Conservation (phyloP, 1,140 invertebrate genomes). For the Rhyacophila brunnea region DNA sequence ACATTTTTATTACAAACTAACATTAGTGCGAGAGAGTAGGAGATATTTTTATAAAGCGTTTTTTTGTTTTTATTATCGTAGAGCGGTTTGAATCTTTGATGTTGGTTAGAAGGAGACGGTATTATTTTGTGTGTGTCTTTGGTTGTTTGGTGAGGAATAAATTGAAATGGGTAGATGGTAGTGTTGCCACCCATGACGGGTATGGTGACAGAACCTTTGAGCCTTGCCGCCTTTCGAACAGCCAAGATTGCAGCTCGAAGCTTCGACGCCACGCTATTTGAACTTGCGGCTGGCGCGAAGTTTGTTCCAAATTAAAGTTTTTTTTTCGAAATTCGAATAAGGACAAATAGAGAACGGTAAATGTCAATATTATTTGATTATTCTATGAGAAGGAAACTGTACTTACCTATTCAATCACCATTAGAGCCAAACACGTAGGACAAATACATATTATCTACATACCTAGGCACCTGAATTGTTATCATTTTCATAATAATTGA, state of each 20-base stretch:
- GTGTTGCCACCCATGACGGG: constrained; percentile 65
- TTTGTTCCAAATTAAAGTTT: too few relatives aligned
- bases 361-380: too few relatives aligned
- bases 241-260: constrained; percentile 6
- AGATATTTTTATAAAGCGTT: constrained; percentile 13
- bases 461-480: too few relatives aligned
- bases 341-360: too few relatives aligned
- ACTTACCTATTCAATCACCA: too few relatives aligned
- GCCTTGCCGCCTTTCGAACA: constrained; percentile 35
- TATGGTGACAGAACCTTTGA: constrained; percentile 62
- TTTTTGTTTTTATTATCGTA: neutral
- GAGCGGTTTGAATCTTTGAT: neutral
- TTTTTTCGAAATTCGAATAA: too few relatives aligned
- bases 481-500: too few relatives aligned
- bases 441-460: too few relatives aligned
- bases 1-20: neutral
- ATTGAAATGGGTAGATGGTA: constrained; percentile 43
- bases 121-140: constrained; percentile 24
- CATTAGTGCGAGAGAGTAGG: constrained; percentile 15
- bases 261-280: too few relatives aligned
- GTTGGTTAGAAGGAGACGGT: constrained; percentile 1
- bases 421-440: too few relatives aligned
- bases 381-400: too few relatives aligned
- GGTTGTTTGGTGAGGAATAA: constrained; percentile 31
- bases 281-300: too few relatives aligned